Percentiles rank a stretch among this genome's conserved stretches.
phyloP scores from a whole-genome alignment of 1,140 invertebrate species.

The Caenorhabditis inopinata region DNA sequence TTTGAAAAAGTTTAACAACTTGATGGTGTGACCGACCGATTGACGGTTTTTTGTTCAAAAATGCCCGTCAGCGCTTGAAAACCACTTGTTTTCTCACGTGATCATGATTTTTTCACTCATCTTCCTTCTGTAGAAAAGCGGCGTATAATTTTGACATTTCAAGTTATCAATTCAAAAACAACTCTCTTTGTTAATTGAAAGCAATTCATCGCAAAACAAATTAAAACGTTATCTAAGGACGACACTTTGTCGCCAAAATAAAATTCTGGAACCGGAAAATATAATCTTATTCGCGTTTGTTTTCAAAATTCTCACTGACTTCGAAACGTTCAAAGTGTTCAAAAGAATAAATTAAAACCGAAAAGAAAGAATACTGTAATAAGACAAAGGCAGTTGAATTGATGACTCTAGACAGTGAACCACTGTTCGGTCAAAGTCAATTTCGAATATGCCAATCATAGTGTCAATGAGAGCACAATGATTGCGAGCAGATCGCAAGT shows the following conservation, averaged over 20 bases:
- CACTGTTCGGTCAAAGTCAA: no score
- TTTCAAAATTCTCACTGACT: background rate
- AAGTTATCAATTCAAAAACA: background rate
- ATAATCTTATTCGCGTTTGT: background rate
- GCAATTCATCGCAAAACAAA: conserved; percentile 6
- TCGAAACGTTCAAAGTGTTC: background rate
- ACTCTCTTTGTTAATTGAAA: conserved; percentile 4
- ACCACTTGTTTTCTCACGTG: conserved; percentile 26
- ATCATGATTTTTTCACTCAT: background rate
- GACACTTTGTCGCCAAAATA: background rate
- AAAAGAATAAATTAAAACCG: no score
- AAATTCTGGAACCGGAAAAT: background rate
- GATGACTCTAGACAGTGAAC: no score
- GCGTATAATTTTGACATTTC: background rate
- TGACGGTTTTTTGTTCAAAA: conserved; percentile 23
- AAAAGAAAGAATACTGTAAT: no score
- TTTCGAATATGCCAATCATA: no score
- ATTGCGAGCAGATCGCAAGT: no score
- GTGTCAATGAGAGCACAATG: no score
- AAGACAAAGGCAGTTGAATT: no score
- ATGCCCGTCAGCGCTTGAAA: background rate
- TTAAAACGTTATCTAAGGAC: background rate
- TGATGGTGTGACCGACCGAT: conserved; percentile 25
- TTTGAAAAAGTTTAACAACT: conserved; percentile 28
- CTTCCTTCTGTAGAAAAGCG: background rate